Conservation (phyloP, 37 sponge, comb jelly and placozoan genomes). For the Crambe crambe region DNA sequence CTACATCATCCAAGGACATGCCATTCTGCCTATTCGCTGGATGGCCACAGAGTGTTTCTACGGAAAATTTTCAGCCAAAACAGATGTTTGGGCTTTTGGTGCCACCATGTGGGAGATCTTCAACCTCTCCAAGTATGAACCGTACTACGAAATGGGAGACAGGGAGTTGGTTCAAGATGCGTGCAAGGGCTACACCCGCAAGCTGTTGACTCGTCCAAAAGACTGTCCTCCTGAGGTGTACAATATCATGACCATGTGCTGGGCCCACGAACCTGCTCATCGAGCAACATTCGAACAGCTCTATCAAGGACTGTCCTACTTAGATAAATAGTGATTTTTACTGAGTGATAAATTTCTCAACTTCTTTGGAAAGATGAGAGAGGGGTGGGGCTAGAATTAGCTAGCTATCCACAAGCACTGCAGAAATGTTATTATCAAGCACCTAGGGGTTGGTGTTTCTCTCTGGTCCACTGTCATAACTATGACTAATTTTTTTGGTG, state of each 20-base stretch:
- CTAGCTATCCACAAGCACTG: too few species aligned
- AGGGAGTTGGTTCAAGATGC: constrained; percentile 69
- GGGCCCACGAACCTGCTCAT: constrained; percentile 51
- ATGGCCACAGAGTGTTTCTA: constrained; percentile 85
- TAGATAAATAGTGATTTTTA: too few species aligned
- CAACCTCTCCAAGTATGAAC: constrained; percentile 54
- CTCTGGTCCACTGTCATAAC: too few species aligned
- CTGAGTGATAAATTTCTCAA: too few species aligned
- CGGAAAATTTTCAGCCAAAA: constrained; percentile 81
- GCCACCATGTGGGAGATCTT: constrained; percentile 90
- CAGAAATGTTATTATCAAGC: too few species aligned
- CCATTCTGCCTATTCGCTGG: constrained; percentile 81
- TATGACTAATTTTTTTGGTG: too few species aligned
- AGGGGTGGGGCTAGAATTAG: too few species aligned
- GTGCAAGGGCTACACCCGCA: constrained; percentile 34
- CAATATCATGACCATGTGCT: constrained; percentile 58
- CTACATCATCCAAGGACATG: constrained; percentile 48
- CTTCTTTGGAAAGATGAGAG: too few species aligned
- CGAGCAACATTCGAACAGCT: constrained; percentile 63
- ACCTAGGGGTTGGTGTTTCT: too few species aligned
- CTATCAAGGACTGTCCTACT: too few species aligned
- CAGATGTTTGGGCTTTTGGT: constrained; percentile 86
- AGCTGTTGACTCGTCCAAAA: constrained; percentile 38
- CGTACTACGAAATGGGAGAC: constrained; percentile 64
- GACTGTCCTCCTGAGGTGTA: constrained; percentile 65